These are phyloP conservation scores for Drosophila tristis DNA, from an alignment of 1,140 invertebrate genomes.

Conservation along the genomic window DNA sequence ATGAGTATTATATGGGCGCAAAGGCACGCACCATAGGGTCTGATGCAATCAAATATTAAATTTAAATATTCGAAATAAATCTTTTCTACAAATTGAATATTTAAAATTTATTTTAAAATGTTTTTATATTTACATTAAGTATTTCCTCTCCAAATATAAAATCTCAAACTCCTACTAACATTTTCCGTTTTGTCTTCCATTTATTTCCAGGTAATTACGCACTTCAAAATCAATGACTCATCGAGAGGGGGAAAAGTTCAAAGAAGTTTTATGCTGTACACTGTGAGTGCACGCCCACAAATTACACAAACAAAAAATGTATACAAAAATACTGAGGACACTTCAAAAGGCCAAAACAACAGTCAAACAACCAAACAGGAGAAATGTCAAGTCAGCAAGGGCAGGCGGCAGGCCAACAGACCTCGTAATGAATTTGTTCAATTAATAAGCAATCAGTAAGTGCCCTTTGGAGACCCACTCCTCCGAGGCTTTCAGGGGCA, in stretches of 20 bases:
- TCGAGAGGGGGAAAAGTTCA: neutral
- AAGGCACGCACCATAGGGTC: too few relatives aligned
- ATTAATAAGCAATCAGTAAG: constrained; percentile 67
- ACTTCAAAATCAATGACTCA: constrained; percentile 1
- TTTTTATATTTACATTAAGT: neutral
- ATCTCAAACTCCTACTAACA: constrained; percentile 25
- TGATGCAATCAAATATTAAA: too few relatives aligned
- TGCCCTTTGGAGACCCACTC: neutral
- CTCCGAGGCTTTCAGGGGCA: neutral
- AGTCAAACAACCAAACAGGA: neutral
- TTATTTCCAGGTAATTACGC: constrained; percentile 67
- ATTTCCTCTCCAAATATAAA: neutral
- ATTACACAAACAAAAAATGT: constrained; percentile 19
- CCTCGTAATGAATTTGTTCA: constrained; percentile 31
- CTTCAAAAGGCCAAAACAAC: constrained; percentile 20
- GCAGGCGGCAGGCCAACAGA: neutral
- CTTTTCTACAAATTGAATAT: too few relatives aligned
- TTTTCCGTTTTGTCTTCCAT: constrained; percentile 5
- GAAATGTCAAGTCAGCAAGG: constrained; percentile 11
- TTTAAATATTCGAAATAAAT: too few relatives aligned
- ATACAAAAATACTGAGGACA: constrained; percentile 8
- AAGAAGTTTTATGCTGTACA: neutral
- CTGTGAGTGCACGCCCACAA: constrained; percentile 6
- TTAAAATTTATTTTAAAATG: constrained; percentile 1
- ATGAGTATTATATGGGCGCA: too few relatives aligned